These are phyloP conservation scores for Helicolenus hilgendorfi DNA, from an alignment of 2,797 vertebrate genomes.

Conservation along the genomic window DNA sequence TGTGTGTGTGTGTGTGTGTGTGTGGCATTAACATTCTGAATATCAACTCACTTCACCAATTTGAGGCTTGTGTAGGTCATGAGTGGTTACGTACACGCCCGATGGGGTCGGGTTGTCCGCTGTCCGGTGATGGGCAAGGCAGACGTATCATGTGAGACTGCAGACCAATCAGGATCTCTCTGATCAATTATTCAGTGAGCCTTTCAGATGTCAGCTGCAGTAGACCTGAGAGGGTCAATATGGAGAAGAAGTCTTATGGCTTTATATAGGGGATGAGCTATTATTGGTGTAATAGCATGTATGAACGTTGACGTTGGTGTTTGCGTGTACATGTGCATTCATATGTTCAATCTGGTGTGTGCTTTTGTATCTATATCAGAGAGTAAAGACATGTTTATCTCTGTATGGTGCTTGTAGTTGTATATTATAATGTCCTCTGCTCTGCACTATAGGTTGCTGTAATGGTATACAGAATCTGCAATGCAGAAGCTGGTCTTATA, in stretches of 20 bases:
- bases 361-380: neutral
- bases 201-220: conserved; percentile 75
- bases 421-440: conserved; percentile 30
- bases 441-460: conserved; percentile 61
- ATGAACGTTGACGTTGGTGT: neutral
- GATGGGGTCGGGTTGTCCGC: conserved; percentile 32
- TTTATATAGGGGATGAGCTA: conserved; percentile 26
- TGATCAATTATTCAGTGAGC: conserved; percentile 84
- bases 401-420: neutral
- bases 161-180: conserved; percentile 65
- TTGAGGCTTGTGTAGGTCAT: conserved; percentile 47
- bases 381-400: neutral
- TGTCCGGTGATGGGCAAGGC: conserved; percentile 53
- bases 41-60: conserved; percentile 12
- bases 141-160: conserved; percentile 69
- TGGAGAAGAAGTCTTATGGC: conserved; percentile 3
- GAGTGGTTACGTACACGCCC: conserved; percentile 11
- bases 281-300: neutral
- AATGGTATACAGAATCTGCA: conserved; percentile 82
- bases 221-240: conserved; percentile 57
- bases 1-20: neutral
- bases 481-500: conserved; percentile 79
- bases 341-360: neutral
- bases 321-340: neutral
- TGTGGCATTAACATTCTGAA: neutral